Conservation (phyloP, 35 echinoderm and acorn worm species). For the Ptychodera flava region DNA sequence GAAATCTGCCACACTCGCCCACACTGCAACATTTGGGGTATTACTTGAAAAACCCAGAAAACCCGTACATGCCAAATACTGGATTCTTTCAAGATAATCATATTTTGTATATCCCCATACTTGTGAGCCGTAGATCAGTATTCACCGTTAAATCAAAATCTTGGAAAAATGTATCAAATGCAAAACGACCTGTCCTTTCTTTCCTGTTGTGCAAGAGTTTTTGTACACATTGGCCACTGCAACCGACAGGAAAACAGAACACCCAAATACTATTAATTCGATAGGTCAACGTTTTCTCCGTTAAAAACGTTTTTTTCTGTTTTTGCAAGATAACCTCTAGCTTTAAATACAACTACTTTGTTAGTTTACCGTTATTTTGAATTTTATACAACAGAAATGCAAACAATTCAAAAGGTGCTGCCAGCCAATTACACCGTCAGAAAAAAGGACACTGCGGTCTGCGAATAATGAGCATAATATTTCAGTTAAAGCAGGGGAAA, state of each 20-base stretch:
- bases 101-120: background rate
- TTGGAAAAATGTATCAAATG: background rate
- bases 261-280: background rate
- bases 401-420: background rate
- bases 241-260: background rate
- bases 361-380: background rate
- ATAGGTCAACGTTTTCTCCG: background rate
- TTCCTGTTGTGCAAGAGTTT: background rate
- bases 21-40: background rate
- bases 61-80: background rate
- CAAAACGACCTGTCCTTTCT: background rate
- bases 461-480: background rate
- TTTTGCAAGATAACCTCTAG: background rate
- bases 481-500: background rate
- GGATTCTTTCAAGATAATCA: background rate
- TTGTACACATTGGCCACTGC: background rate
- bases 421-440: background rate
- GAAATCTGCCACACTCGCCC: background rate
- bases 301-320: background rate
- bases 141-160: background rate
- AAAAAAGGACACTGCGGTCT: background rate
- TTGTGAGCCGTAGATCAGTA: background rate
- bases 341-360: background rate
- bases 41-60: background rate
- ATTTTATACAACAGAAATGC: background rate